Conservation (phyloP, 2,888 invertebrate genomes). For the Ypsolopha scabrella region DNA sequence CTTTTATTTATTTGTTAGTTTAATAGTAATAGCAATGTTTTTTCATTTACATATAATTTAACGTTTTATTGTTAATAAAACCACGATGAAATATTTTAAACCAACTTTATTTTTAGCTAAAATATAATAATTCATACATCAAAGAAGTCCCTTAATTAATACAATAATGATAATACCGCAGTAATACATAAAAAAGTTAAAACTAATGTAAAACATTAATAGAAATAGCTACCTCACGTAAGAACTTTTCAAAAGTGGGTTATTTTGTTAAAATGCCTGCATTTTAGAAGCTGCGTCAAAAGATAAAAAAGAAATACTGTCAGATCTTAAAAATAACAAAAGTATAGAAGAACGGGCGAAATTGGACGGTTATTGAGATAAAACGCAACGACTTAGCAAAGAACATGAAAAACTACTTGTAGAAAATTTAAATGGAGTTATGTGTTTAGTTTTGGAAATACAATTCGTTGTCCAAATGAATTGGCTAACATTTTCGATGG, state of each 20-base stretch:
- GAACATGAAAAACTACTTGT: conserved; percentile 9
- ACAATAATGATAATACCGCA: conserved; percentile 43
- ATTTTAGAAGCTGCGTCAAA: conserved; percentile 27
- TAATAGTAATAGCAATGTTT: too few relatives aligned
- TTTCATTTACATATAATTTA: too few relatives aligned
- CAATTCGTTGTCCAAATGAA: not conserved
- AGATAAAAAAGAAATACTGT: conserved; percentile 15
- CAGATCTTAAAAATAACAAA: conserved; percentile 33
- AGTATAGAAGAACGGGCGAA: conserved; percentile 21
- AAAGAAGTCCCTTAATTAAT: conserved; percentile 63
- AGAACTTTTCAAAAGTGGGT: conserved; percentile 23
- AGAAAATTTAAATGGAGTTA: not conserved
- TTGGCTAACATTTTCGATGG: not conserved
- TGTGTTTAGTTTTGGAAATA: not conserved
- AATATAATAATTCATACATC: conserved; percentile 71
- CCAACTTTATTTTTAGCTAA: conserved; percentile 72
- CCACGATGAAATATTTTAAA: conserved; percentile 54
- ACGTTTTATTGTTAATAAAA: conserved; percentile 20
- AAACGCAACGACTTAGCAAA: conserved; percentile 12
- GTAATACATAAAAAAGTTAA: conserved; percentile 26
- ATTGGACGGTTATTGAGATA: conserved; percentile 54
- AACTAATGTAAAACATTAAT: conserved; percentile 21
- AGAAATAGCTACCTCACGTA: conserved; percentile 45
- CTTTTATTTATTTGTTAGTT: not conserved
- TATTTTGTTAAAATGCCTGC: conserved; percentile 13